Conservation (phyloP, 2,888 invertebrate genomes). For the Platycheirus albimanus region DNA sequence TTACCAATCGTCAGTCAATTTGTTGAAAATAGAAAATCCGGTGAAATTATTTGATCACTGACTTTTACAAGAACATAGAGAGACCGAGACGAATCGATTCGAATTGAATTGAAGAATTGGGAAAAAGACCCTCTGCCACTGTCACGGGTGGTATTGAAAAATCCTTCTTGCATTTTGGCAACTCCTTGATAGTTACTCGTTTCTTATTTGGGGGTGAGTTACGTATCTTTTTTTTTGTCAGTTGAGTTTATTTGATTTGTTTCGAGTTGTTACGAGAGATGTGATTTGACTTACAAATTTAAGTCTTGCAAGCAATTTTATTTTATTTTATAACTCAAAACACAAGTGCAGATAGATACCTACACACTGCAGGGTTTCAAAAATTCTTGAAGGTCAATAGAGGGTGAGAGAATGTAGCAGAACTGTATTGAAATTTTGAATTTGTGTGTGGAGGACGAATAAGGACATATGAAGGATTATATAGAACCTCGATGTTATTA, state of each 20-base stretch:
- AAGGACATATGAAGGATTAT: no score
- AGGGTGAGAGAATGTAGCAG: no score
- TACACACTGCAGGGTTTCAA: no score
- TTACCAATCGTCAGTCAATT: constrained; percentile 55
- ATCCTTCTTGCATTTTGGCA: not conserved
- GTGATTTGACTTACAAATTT: constrained; percentile 17
- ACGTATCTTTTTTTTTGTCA: not conserved
- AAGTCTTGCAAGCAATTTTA: constrained; percentile 10
- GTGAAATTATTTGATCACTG: constrained; percentile 16
- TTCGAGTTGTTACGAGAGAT: not conserved
- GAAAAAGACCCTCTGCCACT: not conserved
- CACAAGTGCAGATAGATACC: no score
- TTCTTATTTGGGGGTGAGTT: not conserved
- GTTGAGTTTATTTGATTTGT: constrained; percentile 5
- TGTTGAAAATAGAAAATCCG: constrained; percentile 31
- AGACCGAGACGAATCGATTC: not conserved
- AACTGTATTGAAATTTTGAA: no score
- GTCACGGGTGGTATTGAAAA: not conserved
- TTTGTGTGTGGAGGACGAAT: no score
- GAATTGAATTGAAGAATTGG: no score
- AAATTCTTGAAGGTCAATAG: no score
- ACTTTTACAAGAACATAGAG: not conserved
- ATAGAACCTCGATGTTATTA: no score
- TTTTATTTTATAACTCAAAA: no score
- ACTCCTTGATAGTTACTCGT: not conserved